Base-by-base conservation (phyloP, 2,888 invertebrate genomes). In the Elmis aenea region DNA sequence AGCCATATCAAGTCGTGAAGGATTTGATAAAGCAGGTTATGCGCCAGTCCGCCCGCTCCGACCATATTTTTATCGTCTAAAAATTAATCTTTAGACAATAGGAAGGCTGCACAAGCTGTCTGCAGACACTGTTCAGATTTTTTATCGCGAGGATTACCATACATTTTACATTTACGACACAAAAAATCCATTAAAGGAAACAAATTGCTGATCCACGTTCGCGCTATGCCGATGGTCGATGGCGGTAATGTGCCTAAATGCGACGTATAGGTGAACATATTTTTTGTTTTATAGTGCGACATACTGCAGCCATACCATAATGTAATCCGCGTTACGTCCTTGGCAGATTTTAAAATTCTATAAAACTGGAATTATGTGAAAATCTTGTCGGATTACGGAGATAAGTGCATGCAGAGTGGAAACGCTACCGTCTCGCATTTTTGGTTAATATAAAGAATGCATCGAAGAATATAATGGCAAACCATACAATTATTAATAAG, bases 111-210 rank as follows among this genome's bases (percentile, higher is more conserved):
- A 8, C 15, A 11, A 24, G 24, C 24, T 24, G 24, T 24, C 18
- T 11, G 12, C 31, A 28, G 27, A 41, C 18, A 35, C 23, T 25
- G 21, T 23, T 23, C 21, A 32, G 38, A 36, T 35, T 39, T 36
- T 43, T 35, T 42, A 39, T 46, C 28, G 34, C 12, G 20, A 13
- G 29, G 52, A 55, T 54, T 55, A 55, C 43, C 55, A 53, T 53
- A 51, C 48, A 51, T 50, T 54, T 52, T 52, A 46, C 52, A 50
- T 53, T 52, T 51, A 48, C 52, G 45, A 53, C 49, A 50, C 42
- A 52, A 54, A 55, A 51, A 55, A 54, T 54, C 52, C 52, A 55
- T 55, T 55, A 54, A 47, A 48, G 46, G 38, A 52, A 52, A 54
- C 55, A 55, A 53, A 54, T 50, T 49, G 51, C 52, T 45, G 50